phyloP scores from a whole-genome alignment of 2,888 invertebrate species.

The Phanerotoma sp. region DNA sequence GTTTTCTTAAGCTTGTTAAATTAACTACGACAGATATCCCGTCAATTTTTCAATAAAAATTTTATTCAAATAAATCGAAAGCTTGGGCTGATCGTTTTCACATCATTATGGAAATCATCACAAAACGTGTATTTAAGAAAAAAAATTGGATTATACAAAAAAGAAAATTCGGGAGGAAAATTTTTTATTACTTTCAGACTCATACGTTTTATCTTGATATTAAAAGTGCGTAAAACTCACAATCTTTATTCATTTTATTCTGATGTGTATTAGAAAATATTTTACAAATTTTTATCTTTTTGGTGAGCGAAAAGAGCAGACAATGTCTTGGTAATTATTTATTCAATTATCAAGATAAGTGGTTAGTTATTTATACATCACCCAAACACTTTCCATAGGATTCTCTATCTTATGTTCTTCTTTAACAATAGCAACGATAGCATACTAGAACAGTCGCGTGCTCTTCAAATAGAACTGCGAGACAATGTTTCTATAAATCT shows the following conservation, averaged over 20 bases:
- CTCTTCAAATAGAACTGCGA: conserved; percentile 13
- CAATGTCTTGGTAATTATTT: conserved; percentile 20
- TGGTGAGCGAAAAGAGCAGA: background rate
- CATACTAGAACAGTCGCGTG: conserved; percentile 13
- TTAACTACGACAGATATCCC: background rate
- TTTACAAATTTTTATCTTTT: no score
- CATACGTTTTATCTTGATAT: no score
- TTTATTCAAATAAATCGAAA: background rate
- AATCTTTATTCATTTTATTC: no score
- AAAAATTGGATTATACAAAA: conserved; percentile 16
- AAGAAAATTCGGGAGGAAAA: conserved; percentile 1
- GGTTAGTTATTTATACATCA: conserved; percentile 18
- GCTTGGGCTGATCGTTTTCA: no score
- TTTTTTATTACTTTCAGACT: background rate
- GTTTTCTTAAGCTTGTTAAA: conserved; percentile 18
- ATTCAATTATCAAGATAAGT: conserved; percentile 31
- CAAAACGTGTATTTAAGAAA: no score
- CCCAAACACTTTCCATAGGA: conserved; percentile 2
- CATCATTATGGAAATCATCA: no score
- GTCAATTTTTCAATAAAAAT: background rate
- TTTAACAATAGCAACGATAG: conserved; percentile 14
- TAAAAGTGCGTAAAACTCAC: no score
- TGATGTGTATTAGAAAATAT: no score
- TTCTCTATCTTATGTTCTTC: conserved; percentile 12
- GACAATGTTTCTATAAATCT: conserved; percentile 16